Evolutionary conservation across 2,113 vertebrate species (phyloP), one percentile per base, ranked within the genome.

Genomic region (Andinoacara biseriatus): DNA sequence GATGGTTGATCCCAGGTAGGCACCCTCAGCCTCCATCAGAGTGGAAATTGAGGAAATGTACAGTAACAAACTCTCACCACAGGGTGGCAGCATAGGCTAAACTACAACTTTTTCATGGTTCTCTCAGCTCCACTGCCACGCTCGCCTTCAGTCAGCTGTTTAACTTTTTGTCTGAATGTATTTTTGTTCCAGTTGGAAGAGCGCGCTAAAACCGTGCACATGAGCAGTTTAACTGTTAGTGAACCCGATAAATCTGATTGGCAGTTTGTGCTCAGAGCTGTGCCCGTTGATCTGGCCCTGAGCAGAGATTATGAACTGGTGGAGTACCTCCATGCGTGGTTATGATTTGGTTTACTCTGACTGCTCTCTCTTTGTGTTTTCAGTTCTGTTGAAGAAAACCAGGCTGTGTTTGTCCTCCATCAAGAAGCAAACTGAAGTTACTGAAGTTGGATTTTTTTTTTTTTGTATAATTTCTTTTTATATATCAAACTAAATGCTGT

Each of bases 331-430:
- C n/a, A n/a, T n/a, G n/a, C n/a, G n/a, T n/a, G n/a, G n/a, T n/a
- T n/a, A n/a, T n/a, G n/a, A n/a, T n/a, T n/a, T n/a, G n/a, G n/a
- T n/a, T n/a, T 8, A 20, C 6, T 20, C 65, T 72, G 3, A 72
- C 31, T 52, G 49, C 18, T 18, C 18, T 7, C 7, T 81, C 69
- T 90, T 82, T 31, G 52, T 54, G 22, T 65, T 9, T 86, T 29
- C 86, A 96, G 96, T 96, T 96, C 92, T 96, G 91, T 60, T 96
- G 91, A 95, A 89, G 89, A 82, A 40, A 52, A 74, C 10, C 3
- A 29, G 3, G 33, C 40, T 38, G 26, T 18, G 10, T 31, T 3
- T 49, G 72, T 40, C 9, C 85, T 58, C 84, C 81, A 67, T 58
- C 46, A 56, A 81, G 85, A 87, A 61, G 46, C 31, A 61, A 87